Base-by-base conservation (phyloP, 2,888 invertebrate species). In the Diarsia rubi region DNA sequence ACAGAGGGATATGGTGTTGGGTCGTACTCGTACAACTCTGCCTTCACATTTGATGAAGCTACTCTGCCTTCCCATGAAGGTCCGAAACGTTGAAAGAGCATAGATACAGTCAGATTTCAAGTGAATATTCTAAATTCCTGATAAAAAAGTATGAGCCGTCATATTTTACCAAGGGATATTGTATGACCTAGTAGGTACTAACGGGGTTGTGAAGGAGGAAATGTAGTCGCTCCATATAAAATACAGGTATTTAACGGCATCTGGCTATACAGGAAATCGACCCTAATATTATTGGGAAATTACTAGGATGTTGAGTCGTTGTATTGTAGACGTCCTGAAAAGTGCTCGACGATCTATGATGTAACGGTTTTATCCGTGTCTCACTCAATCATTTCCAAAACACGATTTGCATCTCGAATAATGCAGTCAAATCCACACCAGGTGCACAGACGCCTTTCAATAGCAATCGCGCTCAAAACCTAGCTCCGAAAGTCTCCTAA, bases 401-500 rank as follows among this genome's bases (percentile, higher is more conserved):
- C n/a, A 63, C 54, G 11, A 49, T 63, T 81, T 44, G 24, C 74
- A 81, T 81, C 31, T n/a, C 21, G 47, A 81, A 76, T 63, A 54
- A 76, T 74, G 54, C 62, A 74, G 81, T 81, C 81, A 73, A 63
- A 74, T 31, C 42, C 54, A 47, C 42, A 74, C 74, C 74, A 57
- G 75, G 42, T 76, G 74, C 75, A 49, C 5, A 24, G 24, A 60
- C 54, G 45, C 82, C 66, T 81, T 78, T 67, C 82, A 78, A 77
- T 76, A 60, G 21, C 75, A 66, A 75, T 75, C 52, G 54, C 60
- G 75, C 37, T 59, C 54, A 31, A 66, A 54, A 82, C n/a, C 44
- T 47, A 66, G 62, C 63, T 66, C 16, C 5, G n/a, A 76, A 66
- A 81, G 42, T 57, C 42, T 62, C 57, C 27, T 69, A 60, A 69